Evolutionary conservation across 2,888 invertebrate species (phyloP), one percentile per base, ranked within the genome.

Genomic region (Catocala sponsa): DNA sequence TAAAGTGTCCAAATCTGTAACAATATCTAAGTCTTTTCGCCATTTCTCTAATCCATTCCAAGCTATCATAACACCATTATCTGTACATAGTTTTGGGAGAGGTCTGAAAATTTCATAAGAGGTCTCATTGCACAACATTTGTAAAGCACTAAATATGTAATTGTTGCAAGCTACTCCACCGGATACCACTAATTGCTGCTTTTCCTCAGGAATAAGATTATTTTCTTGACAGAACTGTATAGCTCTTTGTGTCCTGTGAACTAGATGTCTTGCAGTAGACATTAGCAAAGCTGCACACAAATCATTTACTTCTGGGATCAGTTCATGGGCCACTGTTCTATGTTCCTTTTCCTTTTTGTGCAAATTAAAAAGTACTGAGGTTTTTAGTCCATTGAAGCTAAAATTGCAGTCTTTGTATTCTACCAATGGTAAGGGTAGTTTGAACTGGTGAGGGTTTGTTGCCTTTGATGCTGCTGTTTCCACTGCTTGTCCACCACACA

Each of bases 51-150:
- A 95, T 4, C 98, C 99, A 94, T 99, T 99, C 99, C 99, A 99
- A 38, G 99, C 99, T 82, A 99, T 98, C 99, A 99, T 99, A 35
- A 99, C 96, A 15, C 99, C 99, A 95, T 99, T 99, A 89, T 99
- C 99, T 0, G 98, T 99, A 87, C 99, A 99, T 44, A 99, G 95
- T 79, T 96, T 95, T 43, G 97, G 96, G 0, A 97, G 96, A 6
- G 99, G 99, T 71, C 97, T 96, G 58, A 96, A 95, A 43, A 98
- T 93, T 79, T 93, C 91, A 83, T 96, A 98, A 11, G 94, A 95
- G 80, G 95, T 95, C 74, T 96, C 95, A 58, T 95, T 83, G 80
- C 98, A 97, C 61, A 99, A 86, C 59, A 96, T 92, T 78, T 95
- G 85, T 52, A 99, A 89, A 38, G 96, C 96, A 67, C 95, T 94